These are phyloP conservation scores for Drosophila ezoana DNA, from an alignment of 2,888 invertebrate genomes.

Conservation along the genomic window DNA sequence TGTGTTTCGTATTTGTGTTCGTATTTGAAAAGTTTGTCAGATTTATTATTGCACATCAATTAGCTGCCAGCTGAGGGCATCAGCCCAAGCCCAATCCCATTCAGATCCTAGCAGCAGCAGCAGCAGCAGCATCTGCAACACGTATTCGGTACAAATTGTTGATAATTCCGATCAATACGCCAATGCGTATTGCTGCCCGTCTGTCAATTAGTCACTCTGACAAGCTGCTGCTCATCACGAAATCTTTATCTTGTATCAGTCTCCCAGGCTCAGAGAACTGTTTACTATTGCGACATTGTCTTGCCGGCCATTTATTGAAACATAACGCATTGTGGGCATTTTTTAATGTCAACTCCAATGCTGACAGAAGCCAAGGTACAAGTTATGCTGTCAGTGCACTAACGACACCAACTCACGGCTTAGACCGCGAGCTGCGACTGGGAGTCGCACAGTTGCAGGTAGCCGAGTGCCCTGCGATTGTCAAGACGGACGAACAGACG, in stretches of 20 bases:
- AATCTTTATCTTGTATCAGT: conserved; percentile 61
- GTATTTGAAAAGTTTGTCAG: conserved; percentile 44
- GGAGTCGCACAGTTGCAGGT: conserved; percentile 77
- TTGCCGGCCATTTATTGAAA: conserved; percentile 72
- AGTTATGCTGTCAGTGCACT: conserved; percentile 18
- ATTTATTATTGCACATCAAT: conserved; percentile 76
- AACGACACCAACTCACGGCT: conserved; percentile 24
- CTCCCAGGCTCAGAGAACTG: conserved; percentile 34
- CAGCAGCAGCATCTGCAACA: conserved; percentile 37
- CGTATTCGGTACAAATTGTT: conserved; percentile 69
- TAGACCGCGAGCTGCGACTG: conserved; percentile 44
- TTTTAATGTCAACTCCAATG: conserved; percentile 66
- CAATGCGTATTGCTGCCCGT: conserved; percentile 40
- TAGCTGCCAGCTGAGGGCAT: conserved; percentile 52
- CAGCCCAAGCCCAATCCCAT: conserved; percentile 9
- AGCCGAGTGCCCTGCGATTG: conserved; percentile 67
- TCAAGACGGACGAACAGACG: conserved; percentile 20
- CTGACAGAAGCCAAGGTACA: conserved; percentile 30
- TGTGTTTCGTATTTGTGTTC: conserved; percentile 1
- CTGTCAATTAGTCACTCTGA: conserved; percentile 73
- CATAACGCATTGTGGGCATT: conserved; percentile 72
- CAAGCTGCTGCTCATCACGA: conserved; percentile 43
- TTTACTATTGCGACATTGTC: conserved; percentile 72
- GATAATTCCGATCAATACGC: conserved; percentile 72
- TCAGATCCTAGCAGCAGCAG: not conserved